These are phyloP conservation scores for Mus spicilegus DNA, from an alignment of 2,113 vertebrate species.

Conservation along the genomic window DNA sequence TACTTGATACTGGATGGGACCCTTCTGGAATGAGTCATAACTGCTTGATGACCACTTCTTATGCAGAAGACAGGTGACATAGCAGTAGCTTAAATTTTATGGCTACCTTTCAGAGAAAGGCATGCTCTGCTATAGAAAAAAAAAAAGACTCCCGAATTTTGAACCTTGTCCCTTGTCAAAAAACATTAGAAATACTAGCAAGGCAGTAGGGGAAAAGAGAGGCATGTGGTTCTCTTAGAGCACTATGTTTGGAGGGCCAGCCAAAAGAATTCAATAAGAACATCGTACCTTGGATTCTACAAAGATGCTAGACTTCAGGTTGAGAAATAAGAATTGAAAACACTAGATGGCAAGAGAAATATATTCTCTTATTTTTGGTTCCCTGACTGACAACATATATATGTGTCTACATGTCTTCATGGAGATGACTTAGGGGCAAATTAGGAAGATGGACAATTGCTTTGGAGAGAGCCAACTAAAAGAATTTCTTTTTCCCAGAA, in stretches of 20 bases:
- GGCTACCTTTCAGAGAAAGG: not conserved
- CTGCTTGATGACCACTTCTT: not conserved
- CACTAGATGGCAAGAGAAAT: not conserved
- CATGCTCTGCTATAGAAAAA: not conserved
- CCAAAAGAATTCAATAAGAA: not conserved
- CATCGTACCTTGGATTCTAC: not conserved
- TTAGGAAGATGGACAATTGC: not conserved
- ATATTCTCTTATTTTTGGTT: not conserved
- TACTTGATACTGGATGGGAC: not conserved
- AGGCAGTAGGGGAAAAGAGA: too few species aligned
- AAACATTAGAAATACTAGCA: not conserved
- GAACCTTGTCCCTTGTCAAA: not conserved
- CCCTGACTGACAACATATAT: not conserved
- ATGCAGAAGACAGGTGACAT: not conserved
- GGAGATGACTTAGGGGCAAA: not conserved
- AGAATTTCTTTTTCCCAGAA: not conserved
- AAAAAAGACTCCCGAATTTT: not conserved
- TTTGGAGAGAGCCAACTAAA: not conserved
- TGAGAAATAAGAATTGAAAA: not conserved
- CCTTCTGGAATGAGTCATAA: not conserved
- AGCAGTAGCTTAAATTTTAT: not conserved
- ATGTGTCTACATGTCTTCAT: not conserved
- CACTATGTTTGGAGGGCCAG: not conserved
- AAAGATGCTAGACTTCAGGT: not conserved
- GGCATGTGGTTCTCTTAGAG: not conserved